These are phyloP conservation scores for Amphimedon queenslandica DNA, from an alignment of 37 sponge, comb jelly and placozoan species.

Conservation along the genomic window DNA sequence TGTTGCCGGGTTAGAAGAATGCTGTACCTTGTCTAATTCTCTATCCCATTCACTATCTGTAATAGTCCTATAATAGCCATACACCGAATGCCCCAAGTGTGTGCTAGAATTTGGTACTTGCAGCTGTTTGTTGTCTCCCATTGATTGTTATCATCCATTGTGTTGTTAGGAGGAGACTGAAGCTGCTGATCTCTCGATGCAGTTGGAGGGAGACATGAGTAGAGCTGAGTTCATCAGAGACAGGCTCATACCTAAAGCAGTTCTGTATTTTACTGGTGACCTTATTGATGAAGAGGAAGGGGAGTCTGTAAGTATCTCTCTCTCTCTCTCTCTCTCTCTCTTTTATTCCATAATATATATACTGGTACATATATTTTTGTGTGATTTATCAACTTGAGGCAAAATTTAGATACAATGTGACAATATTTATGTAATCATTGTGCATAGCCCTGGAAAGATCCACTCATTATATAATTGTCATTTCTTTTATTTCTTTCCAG, in stretches of 20 bases:
- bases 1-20: too few species aligned
- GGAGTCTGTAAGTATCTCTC: neutral
- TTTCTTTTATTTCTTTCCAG: neutral
- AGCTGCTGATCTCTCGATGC: constrained; percentile 24
- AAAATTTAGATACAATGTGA: neutral
- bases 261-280: constrained; percentile 92
- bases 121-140: too few species aligned
- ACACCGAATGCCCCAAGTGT: too few species aligned
- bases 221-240: constrained; percentile 82
- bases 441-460: too few species aligned
- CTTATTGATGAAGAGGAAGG: constrained; percentile 46
- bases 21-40: too few species aligned
- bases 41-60: too few species aligned
- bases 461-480: neutral
- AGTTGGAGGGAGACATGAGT: constrained; percentile 44
- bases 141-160: too few species aligned
- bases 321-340: neutral
- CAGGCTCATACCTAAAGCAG: constrained; percentile 73
- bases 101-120: too few species aligned
- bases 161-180: constrained; percentile 18
- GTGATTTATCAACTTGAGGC: neutral
- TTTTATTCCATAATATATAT: neutral
- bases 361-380: neutral
- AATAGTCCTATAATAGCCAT: too few species aligned
- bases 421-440: too few species aligned